phyloP scores from a whole-genome alignment of 2,113 vertebrate genomes.

The Corythaixoides concolor region DNA sequence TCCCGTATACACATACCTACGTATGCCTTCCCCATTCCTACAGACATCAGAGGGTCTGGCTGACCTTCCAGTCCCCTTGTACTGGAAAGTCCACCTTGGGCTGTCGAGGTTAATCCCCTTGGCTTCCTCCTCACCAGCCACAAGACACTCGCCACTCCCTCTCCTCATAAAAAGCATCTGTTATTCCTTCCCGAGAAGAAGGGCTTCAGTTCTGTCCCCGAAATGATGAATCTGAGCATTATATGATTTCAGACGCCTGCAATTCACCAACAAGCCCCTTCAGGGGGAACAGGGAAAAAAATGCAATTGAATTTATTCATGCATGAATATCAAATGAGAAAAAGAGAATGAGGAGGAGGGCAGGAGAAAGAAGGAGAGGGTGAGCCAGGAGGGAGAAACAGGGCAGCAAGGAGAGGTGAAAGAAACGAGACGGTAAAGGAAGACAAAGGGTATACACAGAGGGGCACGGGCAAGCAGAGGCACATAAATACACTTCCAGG shows the following conservation, averaged over 20 bases:
- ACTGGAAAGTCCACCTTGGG: background rate
- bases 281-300: constrained; percentile 47
- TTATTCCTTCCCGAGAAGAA: background rate
- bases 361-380: background rate
- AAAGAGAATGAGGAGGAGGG: constrained; percentile 43
- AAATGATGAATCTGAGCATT: constrained; percentile 56
- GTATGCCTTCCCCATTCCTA: background rate
- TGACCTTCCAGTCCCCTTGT: background rate
- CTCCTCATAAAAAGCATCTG: background rate
- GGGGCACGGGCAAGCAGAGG: background rate
- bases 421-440: background rate
- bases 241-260: constrained; percentile 57
- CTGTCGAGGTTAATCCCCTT: background rate
- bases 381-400: background rate
- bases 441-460: background rate
- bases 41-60: background rate
- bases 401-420: background rate
- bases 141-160: background rate
- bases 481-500: background rate
- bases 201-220: constrained; percentile 2
- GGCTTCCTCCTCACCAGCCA: background rate
- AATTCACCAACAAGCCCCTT: constrained; percentile 69
- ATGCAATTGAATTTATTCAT: constrained; percentile 72
- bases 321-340: constrained; percentile 69
- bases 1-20: background rate